These are phyloP conservation scores for Hydrozoanthus gracilis DNA, from an alignment of 92 coral and sea anemone species.

Conservation along the genomic window DNA sequence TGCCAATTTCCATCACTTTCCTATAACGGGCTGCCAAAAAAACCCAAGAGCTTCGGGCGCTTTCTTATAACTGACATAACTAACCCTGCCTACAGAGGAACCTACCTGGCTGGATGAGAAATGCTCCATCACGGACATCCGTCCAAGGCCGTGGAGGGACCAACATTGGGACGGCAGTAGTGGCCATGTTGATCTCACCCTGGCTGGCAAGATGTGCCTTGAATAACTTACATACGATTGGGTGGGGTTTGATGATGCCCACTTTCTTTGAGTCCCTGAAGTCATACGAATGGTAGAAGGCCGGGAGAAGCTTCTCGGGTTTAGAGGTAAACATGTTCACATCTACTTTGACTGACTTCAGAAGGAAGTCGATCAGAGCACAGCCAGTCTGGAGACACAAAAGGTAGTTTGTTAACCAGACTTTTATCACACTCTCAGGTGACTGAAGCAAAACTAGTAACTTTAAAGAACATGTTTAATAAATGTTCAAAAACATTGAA, in stretches of 20 bases:
- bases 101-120: constrained; percentile 89
- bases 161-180: constrained; percentile 95
- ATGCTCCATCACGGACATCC: constrained; percentile 93
- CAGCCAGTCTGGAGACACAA: constrained; percentile 81
- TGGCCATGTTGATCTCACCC: constrained; percentile 92
- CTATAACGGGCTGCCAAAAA: too few species aligned
- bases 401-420: not conserved
- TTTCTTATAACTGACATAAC: too few species aligned
- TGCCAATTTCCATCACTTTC: too few species aligned
- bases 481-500: too few species aligned
- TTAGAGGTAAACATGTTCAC: constrained; percentile 83
- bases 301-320: constrained; percentile 84
- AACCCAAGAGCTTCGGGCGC: too few species aligned
- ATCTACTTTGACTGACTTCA: constrained; percentile 81
- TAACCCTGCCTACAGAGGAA: too few species aligned
- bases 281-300: constrained; percentile 96
- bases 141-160: constrained; percentile 99
- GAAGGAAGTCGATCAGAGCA: constrained; percentile 85
- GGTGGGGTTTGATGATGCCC: constrained; percentile 95
- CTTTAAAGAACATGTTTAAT: too few species aligned
- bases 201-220: constrained; percentile 88
- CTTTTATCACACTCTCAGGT: not conserved
- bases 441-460: too few species aligned
- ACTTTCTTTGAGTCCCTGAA: constrained; percentile 81
- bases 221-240: constrained; percentile 84